Base-by-base conservation (phyloP, 92 coral and sea anemone species). In the Plumapathes pennacea region DNA sequence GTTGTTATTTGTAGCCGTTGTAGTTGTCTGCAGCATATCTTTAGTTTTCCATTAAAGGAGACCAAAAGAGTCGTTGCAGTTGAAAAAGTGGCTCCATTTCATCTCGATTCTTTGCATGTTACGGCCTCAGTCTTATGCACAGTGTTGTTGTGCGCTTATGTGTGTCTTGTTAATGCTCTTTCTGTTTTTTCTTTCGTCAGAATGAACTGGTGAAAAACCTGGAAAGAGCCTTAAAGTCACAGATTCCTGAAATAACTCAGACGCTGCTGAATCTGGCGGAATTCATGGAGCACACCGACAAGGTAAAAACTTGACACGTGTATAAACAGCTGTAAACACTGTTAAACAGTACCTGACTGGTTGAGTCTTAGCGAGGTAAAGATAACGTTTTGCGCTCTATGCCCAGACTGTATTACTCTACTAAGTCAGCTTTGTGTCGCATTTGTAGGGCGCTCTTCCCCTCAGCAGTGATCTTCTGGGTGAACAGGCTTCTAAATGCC, bases 161-260 rank as follows among this genome's bases (percentile, higher is more conserved):
- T n/a, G 10, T 48, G 24, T 18, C 26, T 39, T 38, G 8, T 39
- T 20, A 29, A 27, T 26, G 11, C 2, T 4, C 19, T 5, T 3
- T 13, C 4, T 4, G 19, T 41, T 30, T 63, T 5, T 37, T 0
- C 41, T 19, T 33, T 34, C 40, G 3, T 31, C 62, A 87, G 86
- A 92, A 92, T 68, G 98, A 92, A 47, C 62, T 92, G 52, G 96
- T 92, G 30, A 77, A 84, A 30, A 79, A 88, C 70, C 80, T 92
- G 26, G 98, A 85, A 44, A 72, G 78, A 53, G 95, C 98, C 0
- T 55, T 92, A 46, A 78, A 78, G 47, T 80, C 89, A 18, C 98
- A 92, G 59, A 92, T 92, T 40, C 98, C 98, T 10, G 98, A 92
- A 59, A 89, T 92, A 26, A 92, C 98, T 28, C 98, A 92, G 64